phyloP scores from a whole-genome alignment of 2,797 vertebrate species.

The Erpetoichthys calabaricus region DNA sequence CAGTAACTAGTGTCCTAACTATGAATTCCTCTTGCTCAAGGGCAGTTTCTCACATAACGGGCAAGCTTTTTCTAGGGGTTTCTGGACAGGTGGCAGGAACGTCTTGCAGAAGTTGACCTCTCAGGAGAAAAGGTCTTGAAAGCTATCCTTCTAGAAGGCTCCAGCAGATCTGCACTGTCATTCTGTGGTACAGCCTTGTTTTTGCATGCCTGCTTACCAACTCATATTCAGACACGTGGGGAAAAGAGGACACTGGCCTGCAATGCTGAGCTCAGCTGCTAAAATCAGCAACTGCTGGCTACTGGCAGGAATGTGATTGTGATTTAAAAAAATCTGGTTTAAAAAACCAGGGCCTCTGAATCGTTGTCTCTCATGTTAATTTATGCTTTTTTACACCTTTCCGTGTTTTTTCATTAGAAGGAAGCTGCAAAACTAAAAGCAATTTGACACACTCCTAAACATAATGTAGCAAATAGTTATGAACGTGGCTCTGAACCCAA shows the following conservation, averaged over 20 bases:
- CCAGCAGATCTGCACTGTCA: slow-evolving; percentile 20
- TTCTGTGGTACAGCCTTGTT: slow-evolving; percentile 1
- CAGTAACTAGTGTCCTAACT: too few relatives aligned
- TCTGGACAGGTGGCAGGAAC: background rate
- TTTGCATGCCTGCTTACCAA: slow-evolving; percentile 9
- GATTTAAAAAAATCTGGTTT: background rate
- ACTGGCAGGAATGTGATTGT: background rate
- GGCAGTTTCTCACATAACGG: background rate
- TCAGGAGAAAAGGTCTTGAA: slow-evolving; percentile 13
- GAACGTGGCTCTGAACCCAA: background rate
- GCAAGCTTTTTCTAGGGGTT: background rate
- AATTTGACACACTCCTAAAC: background rate
- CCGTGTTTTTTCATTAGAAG: background rate
- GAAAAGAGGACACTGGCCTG: background rate
- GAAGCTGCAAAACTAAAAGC: slow-evolving; percentile 10
- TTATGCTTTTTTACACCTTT: background rate
- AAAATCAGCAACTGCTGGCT: background rate
- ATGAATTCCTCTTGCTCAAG: background rate
- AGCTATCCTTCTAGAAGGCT: slow-evolving; percentile 33
- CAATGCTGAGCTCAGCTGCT: slow-evolving; percentile 1
- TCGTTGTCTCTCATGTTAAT: slow-evolving; percentile 5
- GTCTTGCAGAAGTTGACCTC: background rate
- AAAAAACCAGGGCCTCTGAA: background rate
- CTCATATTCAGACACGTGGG: slow-evolving; percentile 8
- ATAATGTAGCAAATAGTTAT: background rate